Conservation (phyloP, 2,888 invertebrate species). For the Anoncus sp. region DNA sequence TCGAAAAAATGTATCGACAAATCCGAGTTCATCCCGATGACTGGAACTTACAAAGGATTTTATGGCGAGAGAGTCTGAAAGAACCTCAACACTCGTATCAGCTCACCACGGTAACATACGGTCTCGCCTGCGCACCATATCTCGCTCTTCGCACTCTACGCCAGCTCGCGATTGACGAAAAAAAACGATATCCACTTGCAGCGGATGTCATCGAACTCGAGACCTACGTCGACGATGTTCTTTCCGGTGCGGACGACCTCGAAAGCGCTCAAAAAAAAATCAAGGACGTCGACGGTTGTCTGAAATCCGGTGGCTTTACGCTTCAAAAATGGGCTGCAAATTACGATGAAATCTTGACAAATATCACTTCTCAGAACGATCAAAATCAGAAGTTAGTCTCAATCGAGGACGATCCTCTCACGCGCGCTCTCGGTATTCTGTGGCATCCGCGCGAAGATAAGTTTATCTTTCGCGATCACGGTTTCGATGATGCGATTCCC, state of each 20-base stretch:
- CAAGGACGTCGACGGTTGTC: not conserved
- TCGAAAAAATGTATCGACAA: conserved; percentile 79
- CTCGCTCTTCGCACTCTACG: conserved; percentile 12
- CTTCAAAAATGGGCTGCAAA: not conserved
- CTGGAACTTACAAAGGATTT: conserved; percentile 72
- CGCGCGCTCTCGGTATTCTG: not conserved
- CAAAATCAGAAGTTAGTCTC: not conserved
- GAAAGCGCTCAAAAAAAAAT: not conserved
- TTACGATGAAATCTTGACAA: not conserved
- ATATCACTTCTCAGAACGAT: not conserved
- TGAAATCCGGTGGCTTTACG: not conserved
- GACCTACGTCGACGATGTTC: not conserved
- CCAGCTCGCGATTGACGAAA: conserved; percentile 12
- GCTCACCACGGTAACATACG: conserved; percentile 1
- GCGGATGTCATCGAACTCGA: not conserved
- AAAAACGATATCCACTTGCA: not conserved
- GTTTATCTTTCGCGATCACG: too few species aligned
- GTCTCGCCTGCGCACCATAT: not conserved
- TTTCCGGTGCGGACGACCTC: not conserved
- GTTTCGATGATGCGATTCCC: not conserved
- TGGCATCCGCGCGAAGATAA: not conserved
- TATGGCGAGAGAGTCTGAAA: conserved; percentile 68
- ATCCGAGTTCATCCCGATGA: conserved; percentile 69
- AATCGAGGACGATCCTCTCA: not conserved
- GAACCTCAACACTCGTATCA: conserved; percentile 54